Percentiles rank a stretch among this genome's conserved stretches.
phyloP scores from a whole-genome alignment of 35 echinoderm and acorn worm genomes.

The Heliocidaris tuberculata region DNA sequence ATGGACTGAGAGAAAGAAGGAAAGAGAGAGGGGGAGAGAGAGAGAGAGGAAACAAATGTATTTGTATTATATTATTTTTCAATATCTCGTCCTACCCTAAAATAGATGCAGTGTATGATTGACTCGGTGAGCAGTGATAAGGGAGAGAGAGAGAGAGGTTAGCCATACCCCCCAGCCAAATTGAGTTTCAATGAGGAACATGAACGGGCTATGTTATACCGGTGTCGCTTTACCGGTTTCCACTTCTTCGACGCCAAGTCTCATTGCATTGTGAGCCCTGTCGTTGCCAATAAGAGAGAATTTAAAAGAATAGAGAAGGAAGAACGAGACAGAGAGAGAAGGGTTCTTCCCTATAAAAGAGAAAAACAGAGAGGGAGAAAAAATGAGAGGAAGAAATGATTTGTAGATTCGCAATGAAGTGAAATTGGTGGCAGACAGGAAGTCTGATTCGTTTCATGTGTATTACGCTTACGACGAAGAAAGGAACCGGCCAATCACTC shows the following conservation, averaged over 20 bases:
- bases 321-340: background rate
- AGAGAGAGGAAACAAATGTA: background rate
- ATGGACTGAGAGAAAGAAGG: background rate
- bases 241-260: background rate
- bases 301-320: conserved; percentile 22
- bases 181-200: conserved; percentile 28
- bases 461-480: background rate
- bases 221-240: conserved; percentile 31
- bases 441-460: conserved; percentile 30
- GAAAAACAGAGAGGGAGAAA: background rate
- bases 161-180: conserved; percentile 2
- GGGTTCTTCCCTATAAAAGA: background rate
- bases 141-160: conserved; percentile 29
- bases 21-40: background rate
- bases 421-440: conserved; percentile 20
- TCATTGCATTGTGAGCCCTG: conserved; percentile 31
- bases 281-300: background rate
- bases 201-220: conserved; percentile 30
- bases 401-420: background rate
- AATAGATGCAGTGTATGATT: conserved; percentile 4
- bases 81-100: background rate
- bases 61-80: background rate
- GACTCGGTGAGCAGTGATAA: conserved; percentile 1
- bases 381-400: background rate
- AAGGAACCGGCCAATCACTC: background rate